Percentiles rank a stretch among this genome's conserved stretches.
Evolutionary conservation across 1,140 invertebrate species (phyloP).

Genomic region (Drosophila orosa): DNA sequence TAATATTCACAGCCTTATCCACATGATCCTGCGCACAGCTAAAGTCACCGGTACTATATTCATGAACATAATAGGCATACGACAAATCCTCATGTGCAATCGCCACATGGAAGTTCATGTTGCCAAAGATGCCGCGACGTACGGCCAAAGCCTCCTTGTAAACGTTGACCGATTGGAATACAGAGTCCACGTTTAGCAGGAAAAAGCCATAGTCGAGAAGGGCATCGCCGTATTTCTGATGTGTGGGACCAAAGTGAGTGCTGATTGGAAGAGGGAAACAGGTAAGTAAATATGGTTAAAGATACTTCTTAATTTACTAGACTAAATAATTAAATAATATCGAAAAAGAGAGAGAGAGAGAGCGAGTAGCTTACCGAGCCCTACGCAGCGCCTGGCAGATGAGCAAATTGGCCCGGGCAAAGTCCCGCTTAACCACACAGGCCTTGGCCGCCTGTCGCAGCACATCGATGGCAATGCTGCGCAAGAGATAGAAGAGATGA

Average conservation of each 20-base stretch:
- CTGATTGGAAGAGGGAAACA: slow-evolving; percentile 29
- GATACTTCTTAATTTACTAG: too few species aligned
- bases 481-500: slow-evolving; percentile 16
- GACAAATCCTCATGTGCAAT: slow-evolving; percentile 95
- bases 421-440: slow-evolving; percentile 94
- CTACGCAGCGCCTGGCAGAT: slow-evolving; percentile 92
- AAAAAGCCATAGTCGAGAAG: slow-evolving; percentile 95
- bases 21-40: slow-evolving; percentile 91
- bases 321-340: too few species aligned
- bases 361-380: slow-evolving; percentile 86
- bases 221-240: slow-evolving; percentile 93
- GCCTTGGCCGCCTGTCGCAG: slow-evolving; percentile 93
- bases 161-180: slow-evolving; percentile 91
- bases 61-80: slow-evolving; percentile 95
- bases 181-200: slow-evolving; percentile 94
- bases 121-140: slow-evolving; percentile 91
- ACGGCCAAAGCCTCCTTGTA: slow-evolving; percentile 92
- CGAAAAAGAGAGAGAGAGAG: slow-evolving; percentile 1
- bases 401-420: slow-evolving; percentile 90
- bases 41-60: slow-evolving; percentile 95
- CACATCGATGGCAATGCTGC: slow-evolving; percentile 90
- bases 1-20: slow-evolving; percentile 92
- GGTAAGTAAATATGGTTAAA: too few species aligned
- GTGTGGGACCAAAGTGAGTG: slow-evolving; percentile 87
- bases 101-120: slow-evolving; percentile 93